These are phyloP conservation scores for Pandemis cinnamomeana DNA, from an alignment of 2,888 invertebrate species.

Conservation along the genomic window DNA sequence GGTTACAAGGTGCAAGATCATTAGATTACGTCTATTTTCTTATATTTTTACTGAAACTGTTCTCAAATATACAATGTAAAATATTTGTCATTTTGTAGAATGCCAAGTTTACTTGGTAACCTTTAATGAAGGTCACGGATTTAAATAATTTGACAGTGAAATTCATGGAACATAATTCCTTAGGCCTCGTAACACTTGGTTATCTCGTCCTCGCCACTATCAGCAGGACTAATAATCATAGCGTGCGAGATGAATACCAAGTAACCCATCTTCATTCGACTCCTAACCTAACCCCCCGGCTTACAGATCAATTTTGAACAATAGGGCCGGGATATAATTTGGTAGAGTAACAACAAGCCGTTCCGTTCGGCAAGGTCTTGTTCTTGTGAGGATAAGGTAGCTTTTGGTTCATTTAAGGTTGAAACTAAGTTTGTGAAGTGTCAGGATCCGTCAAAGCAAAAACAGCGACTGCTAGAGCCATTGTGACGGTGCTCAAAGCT, in stretches of 20 bases:
- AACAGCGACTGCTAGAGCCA: conserved; percentile 50
- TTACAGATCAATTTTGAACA: conserved; percentile 36
- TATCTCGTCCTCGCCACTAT: conserved; percentile 51
- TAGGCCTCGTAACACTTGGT: conserved; percentile 40
- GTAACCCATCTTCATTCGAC: conserved; percentile 40
- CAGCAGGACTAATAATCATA: conserved; percentile 55
- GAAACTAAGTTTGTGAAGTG: conserved; percentile 7
- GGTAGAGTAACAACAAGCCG: background rate
- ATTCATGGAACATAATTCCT: conserved; percentile 37
- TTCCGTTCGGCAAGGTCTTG: conserved; percentile 6
- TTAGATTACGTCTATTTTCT: too few relatives aligned
- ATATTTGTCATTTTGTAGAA: background rate
- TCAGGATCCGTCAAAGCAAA: conserved; percentile 43
- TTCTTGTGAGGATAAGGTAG: conserved; percentile 1
- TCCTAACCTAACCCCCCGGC: conserved; percentile 52
- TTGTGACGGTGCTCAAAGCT: conserved; percentile 63
- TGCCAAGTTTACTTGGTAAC: background rate
- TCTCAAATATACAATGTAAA: too few relatives aligned
- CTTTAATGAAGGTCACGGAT: conserved; percentile 2
- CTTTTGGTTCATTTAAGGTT: background rate
- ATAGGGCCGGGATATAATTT: conserved; percentile 24
- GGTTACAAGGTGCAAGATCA: too few relatives aligned
- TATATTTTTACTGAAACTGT: too few relatives aligned
- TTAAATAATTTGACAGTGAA: conserved; percentile 24
- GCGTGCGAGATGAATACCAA: conserved; percentile 56